phyloP scores from a whole-genome alignment of 2,113 vertebrate genomes.

The Hiodon tergisus region DNA sequence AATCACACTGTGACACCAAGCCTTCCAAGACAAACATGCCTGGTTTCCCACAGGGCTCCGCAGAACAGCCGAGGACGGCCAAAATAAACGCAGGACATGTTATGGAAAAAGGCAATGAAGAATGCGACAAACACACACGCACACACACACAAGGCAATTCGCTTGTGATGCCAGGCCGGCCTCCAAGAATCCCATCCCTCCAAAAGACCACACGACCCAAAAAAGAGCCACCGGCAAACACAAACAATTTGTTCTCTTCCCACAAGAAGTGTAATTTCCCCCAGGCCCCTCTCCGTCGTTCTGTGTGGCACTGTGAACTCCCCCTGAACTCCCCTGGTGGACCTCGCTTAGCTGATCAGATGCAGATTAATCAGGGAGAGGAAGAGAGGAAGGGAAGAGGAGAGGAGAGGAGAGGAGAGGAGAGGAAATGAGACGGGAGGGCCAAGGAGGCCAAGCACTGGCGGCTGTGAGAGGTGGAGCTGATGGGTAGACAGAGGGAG shows the following conservation, averaged over 20 bases:
- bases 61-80: slow-evolving; percentile 42
- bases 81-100: slow-evolving; percentile 56
- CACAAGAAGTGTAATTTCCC: slow-evolving; percentile 59
- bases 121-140: neutral
- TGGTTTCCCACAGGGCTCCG: slow-evolving; percentile 59
- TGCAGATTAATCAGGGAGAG: slow-evolving; percentile 18
- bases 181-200: slow-evolving; percentile 27
- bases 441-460: too few species aligned
- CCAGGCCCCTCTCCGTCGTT: slow-evolving; percentile 30
- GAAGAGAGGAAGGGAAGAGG: neutral
- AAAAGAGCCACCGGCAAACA: slow-evolving; percentile 44
- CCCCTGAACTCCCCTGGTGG: slow-evolving; percentile 48
- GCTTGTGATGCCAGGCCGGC: slow-evolving; percentile 21
- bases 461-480: neutral
- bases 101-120: slow-evolving; percentile 47
- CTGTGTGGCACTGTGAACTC: slow-evolving; percentile 54
- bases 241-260: slow-evolving; percentile 66
- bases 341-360: slow-evolving; percentile 42
- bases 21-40: slow-evolving; percentile 54
- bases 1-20: slow-evolving; percentile 33
- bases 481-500: neutral
- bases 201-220: slow-evolving; percentile 36
- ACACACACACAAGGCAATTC: slow-evolving; percentile 28
- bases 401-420: neutral
- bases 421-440: slow-evolving; percentile 20